Conservation (phyloP, 1,140 invertebrate species). For the Hyles euphorbiae region DNA sequence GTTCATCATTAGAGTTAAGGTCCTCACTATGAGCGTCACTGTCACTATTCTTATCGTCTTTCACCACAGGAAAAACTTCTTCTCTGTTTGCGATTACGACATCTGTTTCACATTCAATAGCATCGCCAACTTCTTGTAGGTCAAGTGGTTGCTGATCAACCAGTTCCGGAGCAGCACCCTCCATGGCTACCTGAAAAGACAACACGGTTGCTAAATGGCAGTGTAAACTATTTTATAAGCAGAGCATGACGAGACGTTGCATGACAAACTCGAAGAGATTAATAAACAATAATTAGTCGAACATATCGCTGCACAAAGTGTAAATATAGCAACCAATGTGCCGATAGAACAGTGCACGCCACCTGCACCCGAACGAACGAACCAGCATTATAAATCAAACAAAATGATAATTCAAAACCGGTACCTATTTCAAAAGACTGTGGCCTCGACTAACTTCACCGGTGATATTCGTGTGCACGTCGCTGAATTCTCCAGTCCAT, state of each 20-base stretch:
- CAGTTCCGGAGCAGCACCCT: constrained; percentile 10
- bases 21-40: constrained; percentile 65
- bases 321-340: constrained; percentile 1
- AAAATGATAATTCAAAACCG: constrained; percentile 72
- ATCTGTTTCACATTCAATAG: constrained; percentile 26
- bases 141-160: constrained; percentile 9
- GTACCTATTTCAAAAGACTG: constrained; percentile 70
- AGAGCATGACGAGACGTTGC: not conserved
- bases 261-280: not conserved
- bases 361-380: constrained; percentile 31
- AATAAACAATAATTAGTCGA: too few species aligned
- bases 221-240: not conserved
- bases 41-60: constrained; percentile 58
- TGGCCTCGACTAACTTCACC: constrained; percentile 61
- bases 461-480: constrained; percentile 41
- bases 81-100: constrained; percentile 28
- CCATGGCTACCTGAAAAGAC: constrained; percentile 34
- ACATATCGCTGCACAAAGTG: not conserved
- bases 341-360: constrained; percentile 26
- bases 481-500: constrained; percentile 60
- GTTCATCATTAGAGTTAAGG: constrained; percentile 57
- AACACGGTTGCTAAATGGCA: not conserved
- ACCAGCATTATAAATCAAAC: constrained; percentile 63
- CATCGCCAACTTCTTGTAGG: constrained; percentile 3
- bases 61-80: constrained; percentile 38